A percentile compares a stretch with the other conserved stretches of the same genome.
Evolutionary conservation across 2,888 invertebrate genomes (phyloP).

Genomic region (Zelleria hepariella): DNA sequence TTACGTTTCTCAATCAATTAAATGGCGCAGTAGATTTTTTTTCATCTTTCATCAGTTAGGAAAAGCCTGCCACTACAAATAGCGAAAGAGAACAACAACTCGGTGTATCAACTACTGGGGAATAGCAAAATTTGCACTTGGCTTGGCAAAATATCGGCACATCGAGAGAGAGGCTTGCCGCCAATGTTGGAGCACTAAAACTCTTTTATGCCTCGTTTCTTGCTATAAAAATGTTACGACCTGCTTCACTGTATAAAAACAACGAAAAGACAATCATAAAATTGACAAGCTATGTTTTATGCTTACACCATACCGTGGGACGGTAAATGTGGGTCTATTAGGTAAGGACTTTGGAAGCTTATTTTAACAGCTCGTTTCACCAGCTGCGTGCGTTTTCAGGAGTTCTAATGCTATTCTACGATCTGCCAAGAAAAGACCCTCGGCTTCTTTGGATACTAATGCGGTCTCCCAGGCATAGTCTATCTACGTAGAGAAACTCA

Average conservation of each 20-base stretch:
- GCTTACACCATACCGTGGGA: not conserved
- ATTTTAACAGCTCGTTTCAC: too few relatives aligned
- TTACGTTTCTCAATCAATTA: too few relatives aligned
- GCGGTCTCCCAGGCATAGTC: too few relatives aligned
- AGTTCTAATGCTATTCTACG: too few relatives aligned
- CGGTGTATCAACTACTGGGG: not conserved
- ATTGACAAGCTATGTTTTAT: constrained; percentile 56
- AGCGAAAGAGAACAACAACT: not conserved
- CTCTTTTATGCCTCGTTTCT: constrained; percentile 44
- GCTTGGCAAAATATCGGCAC: constrained; percentile 7
- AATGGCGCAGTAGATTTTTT: too few relatives aligned
- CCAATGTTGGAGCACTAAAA: constrained; percentile 31
- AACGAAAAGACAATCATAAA: constrained; percentile 42
- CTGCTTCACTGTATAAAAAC: constrained; percentile 45
- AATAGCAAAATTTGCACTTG: constrained; percentile 7
- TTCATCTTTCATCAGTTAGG: not conserved
- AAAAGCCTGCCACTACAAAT: not conserved
- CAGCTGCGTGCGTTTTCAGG: too few relatives aligned
- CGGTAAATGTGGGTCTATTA: not conserved
- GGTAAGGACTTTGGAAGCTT: not conserved
- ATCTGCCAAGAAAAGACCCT: too few relatives aligned
- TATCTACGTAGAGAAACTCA: too few relatives aligned
- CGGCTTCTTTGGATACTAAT: too few relatives aligned
- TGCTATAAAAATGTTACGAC: constrained; percentile 60
- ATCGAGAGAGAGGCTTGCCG: constrained; percentile 25